Evolutionary conservation across 2,888 invertebrate genomes (phyloP).

Genomic region (Artemia sinica): DNA sequence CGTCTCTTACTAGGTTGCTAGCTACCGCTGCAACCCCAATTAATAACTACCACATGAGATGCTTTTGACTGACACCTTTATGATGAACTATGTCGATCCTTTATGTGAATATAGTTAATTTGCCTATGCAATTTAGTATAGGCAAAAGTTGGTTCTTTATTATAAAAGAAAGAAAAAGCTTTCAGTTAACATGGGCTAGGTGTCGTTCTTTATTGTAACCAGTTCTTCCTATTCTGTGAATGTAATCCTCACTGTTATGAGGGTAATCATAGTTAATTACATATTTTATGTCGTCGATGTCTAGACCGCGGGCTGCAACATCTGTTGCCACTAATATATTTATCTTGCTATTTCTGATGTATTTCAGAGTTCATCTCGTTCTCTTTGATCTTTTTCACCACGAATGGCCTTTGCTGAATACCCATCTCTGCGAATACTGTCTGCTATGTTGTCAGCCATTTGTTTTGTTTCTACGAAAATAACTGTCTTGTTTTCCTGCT

Average conservation of each 20-base stretch:
- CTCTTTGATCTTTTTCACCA: slow-evolving; percentile 87
- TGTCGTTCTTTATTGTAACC: too few species aligned
- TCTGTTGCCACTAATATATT: slow-evolving; percentile 85
- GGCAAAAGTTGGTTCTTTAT: too few species aligned
- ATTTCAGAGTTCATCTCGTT: slow-evolving; percentile 71
- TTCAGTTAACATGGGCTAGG: slow-evolving; percentile 42
- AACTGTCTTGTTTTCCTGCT: too few species aligned
- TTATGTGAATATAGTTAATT: too few species aligned
- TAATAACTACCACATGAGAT: too few species aligned
- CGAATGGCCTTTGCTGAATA: slow-evolving; percentile 75
- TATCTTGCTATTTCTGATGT: slow-evolving; percentile 63
- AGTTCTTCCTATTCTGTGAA: slow-evolving; percentile 52
- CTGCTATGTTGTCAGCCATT: too few species aligned
- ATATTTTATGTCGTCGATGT: slow-evolving; percentile 52
- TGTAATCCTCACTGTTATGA: slow-evolving; percentile 51
- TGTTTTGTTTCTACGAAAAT: too few species aligned
- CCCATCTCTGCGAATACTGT: slow-evolving; percentile 27
- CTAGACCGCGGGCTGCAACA: slow-evolving; percentile 76
- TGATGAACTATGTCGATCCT: too few species aligned
- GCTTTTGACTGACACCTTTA: too few species aligned
- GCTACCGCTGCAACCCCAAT: too few species aligned
- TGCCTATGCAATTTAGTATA: too few species aligned
- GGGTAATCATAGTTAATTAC: slow-evolving; percentile 58
- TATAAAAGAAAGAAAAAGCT: slow-evolving; percentile 37
- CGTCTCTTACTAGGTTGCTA: too few species aligned